Conservation (phyloP, 2,888 invertebrate species). For the Drosophila bunnanda region DNA sequence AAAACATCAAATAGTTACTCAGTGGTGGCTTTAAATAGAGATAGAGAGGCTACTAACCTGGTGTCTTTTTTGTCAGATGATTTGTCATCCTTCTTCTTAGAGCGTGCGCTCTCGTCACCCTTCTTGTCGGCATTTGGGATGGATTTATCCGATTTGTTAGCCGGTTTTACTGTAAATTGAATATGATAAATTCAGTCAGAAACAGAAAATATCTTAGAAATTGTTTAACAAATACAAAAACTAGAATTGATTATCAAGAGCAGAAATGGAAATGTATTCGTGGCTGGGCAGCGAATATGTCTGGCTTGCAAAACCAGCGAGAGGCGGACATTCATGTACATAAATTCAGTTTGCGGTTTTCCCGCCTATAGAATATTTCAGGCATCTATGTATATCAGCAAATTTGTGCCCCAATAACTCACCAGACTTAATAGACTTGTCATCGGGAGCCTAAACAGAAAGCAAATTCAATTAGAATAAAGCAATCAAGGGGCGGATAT, state of each 20-base stretch:
- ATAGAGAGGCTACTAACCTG: constrained; percentile 84
- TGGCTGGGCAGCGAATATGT: not conserved
- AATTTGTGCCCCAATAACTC: constrained; percentile 77
- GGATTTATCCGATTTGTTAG: constrained; percentile 59
- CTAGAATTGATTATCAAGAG: not conserved
- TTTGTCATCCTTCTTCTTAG: constrained; percentile 84
- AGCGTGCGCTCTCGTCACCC: constrained; percentile 61
- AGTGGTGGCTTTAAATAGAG: not conserved
- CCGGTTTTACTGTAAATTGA: constrained; percentile 61
- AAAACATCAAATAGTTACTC: constrained; percentile 12
- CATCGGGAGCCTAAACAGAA: constrained; percentile 85
- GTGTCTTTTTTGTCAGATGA: constrained; percentile 86
- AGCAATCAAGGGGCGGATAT: not conserved
- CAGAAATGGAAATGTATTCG: constrained; percentile 4
- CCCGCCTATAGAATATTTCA: not conserved
- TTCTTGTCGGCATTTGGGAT: constrained; percentile 75
- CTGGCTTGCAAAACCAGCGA: not conserved
- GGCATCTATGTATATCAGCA: too few species aligned
- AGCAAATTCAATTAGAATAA: constrained; percentile 7
- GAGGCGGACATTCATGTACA: not conserved
- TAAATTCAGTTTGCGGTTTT: too few species aligned
- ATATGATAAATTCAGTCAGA: not conserved
- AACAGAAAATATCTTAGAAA: not conserved
- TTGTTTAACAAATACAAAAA: not conserved
- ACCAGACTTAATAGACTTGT: constrained; percentile 86